Conservation (phyloP, 35 echinoderm and acorn worm species). For the Lytechinus pictus region DNA sequence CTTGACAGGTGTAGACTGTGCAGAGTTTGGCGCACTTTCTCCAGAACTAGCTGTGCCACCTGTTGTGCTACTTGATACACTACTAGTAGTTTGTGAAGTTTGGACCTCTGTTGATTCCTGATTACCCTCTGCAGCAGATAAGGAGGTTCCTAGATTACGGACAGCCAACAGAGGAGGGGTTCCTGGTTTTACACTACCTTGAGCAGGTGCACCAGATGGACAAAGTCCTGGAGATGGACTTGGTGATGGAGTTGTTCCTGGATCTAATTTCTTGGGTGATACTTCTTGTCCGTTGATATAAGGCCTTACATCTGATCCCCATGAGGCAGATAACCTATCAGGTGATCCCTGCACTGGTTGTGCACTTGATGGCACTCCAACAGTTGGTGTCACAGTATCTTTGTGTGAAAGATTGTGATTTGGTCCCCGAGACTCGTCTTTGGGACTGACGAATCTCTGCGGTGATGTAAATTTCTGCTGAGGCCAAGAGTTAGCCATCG, state of each 20-base stretch:
- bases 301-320: slow-evolving; percentile 21
- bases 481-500: slow-evolving; percentile 43
- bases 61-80: not conserved
- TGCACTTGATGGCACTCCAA: not conserved
- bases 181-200: not conserved
- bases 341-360: not conserved
- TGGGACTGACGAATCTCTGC: slow-evolving; percentile 12
- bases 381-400: not conserved
- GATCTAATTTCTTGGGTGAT: not conserved
- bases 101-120: slow-evolving; percentile 39
- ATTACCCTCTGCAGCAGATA: not conserved
- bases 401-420: slow-evolving; percentile 19
- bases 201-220: not conserved
- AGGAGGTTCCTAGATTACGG: slow-evolving; percentile 24
- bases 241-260: not conserved
- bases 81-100: slow-evolving; percentile 15
- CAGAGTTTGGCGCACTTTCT: slow-evolving; percentile 35
- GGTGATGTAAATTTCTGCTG: slow-evolving; percentile 6
- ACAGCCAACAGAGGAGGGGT: not conserved
- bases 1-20: slow-evolving; percentile 47
- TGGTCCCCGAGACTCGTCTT: slow-evolving; percentile 29
- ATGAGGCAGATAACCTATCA: slow-evolving; percentile 27
- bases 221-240: slow-evolving; percentile 7
- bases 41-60: not conserved
- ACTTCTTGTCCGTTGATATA: not conserved